Base-by-base conservation (phyloP, 2,888 invertebrate species). In the Tolmerus cingulatus region DNA sequence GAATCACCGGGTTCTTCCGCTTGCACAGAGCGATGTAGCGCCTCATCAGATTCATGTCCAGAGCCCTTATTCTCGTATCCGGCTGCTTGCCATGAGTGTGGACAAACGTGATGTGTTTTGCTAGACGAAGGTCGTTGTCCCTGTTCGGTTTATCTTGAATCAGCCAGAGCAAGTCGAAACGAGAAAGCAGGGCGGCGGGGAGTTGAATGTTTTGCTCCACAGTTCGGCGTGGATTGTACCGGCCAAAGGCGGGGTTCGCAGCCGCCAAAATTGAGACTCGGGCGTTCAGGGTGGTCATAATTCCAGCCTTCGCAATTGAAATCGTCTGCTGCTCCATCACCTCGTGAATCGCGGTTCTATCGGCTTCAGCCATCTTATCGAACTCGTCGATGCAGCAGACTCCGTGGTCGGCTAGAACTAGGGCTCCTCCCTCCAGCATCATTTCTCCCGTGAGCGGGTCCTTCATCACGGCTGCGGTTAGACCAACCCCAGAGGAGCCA, bases 291-390 rank as follows among this genome's bases (percentile, higher is more conserved):
- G 98, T 97, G 0, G 99, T 99, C 97, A 99, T 97, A 90, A 99
- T 99, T 88, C 99, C 99, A 46, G 99, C 99, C 87, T 99, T 99
- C 19, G 99, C 99, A 90, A 99, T 99, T 87, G 98, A 98, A 89
- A 99, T 99, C 16, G 99, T 99, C 93, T 99, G 99, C 91, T 99
- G 99, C 93, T 99, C 99, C 98, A 98, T 98, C 66, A 98, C 98
- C 94, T 99, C 98, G 92, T 99, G 98, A 90, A 99, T 98, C 87
- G 98, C 97, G 0, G 98, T 98, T 91, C 98, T 95, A 93, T 99
- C 99, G 74, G 93, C 93, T 89, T 99, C 99, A 81, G 98, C 97
- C 99, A 99, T 99, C 94, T 99, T 99, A 93, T 99, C 99, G 92
- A 99, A 99, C 94, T 99, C 99, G 92, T 99, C 99, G 92, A 99